Conservation (phyloP, 2,113 vertebrate species). For the Egretta garzetta region DNA sequence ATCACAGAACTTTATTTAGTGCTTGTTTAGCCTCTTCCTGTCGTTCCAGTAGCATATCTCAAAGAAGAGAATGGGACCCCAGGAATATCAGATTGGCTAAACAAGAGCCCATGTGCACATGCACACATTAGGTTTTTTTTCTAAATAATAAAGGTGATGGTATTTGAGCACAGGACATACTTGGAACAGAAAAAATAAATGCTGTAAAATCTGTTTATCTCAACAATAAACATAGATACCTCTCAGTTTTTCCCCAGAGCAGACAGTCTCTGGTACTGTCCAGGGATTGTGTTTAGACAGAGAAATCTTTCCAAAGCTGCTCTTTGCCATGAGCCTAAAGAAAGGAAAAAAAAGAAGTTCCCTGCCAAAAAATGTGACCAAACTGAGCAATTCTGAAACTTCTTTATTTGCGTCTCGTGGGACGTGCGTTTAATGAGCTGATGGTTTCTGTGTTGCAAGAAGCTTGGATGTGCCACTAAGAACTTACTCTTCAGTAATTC, state of each 20-base stretch:
- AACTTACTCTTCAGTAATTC: background rate
- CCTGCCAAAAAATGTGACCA: background rate
- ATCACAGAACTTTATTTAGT: background rate
- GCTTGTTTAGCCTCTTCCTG: background rate
- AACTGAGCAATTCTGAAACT: background rate
- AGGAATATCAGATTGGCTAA: background rate
- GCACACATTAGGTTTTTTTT: accelerated
- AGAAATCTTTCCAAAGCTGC: background rate
- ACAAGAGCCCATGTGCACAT: accelerated
- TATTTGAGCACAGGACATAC: background rate
- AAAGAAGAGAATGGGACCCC: background rate
- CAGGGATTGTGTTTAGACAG: background rate
- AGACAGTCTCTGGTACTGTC: background rate
- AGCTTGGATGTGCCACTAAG: background rate
- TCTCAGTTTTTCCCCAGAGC: background rate
- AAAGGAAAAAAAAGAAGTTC: no score
- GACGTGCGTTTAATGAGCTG: background rate
- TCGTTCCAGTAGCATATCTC: background rate
- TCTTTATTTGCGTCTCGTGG: background rate
- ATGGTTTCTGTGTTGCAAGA: background rate
- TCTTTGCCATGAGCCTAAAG: background rate
- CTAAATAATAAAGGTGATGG: constrained; percentile 17
- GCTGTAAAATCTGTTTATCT: constrained; percentile 35
- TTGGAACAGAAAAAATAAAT: constrained; percentile 41
- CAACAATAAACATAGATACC: constrained; percentile 17